Base-by-base conservation (phyloP, 2,797 vertebrate genomes). In the Glyptemys insculpta region DNA sequence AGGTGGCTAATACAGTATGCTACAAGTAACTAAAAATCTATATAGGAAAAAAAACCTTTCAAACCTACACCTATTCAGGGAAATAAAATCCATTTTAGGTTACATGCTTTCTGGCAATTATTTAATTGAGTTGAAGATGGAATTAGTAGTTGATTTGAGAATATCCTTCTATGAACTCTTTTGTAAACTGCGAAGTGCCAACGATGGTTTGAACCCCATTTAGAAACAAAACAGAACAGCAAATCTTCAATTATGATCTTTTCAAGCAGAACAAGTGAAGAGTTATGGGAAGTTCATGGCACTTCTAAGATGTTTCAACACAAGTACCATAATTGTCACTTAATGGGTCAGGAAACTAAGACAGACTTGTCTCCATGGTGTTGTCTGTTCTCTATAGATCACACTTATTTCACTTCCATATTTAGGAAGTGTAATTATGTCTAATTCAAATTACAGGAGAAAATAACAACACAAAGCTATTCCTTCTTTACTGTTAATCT, bases 321-420 rank as follows among this genome's bases (percentile, higher is more conserved):
- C 84, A 86, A 98, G 97, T 94, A 93, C 96, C 81, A 8, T 97
- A 97, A 98, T 98, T 97, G 98, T 96, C 95, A 93, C 96, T 97
- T 98, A 98, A 97, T 95, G 96, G 97, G 97, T 97, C 97, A 98
- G 95, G 96, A 97, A 96, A 98, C 97, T 98, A 97, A 97, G 97
- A 97, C 94, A 98, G 97, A 97, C 97, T 97, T 97, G 97, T 96
- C 97, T 98, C 93, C 0, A 78, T 89, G 65, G 83, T 90, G 86
- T 90, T 97, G 96, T 95, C 94, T 96, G 90, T 91, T 97, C 92
- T 97, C 95, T 89, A 79, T 92, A 96, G 95, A 97, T 97, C 97
- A 97, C 97, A 97, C 97, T 95, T 96, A 97, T 97, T 98, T 97
- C 97, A 91, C 93, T 97, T 98, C 98, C 97, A 95, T 97, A 97